These are phyloP conservation scores for Columba livia DNA, from an alignment of 2,113 vertebrate species.

Conservation along the genomic window DNA sequence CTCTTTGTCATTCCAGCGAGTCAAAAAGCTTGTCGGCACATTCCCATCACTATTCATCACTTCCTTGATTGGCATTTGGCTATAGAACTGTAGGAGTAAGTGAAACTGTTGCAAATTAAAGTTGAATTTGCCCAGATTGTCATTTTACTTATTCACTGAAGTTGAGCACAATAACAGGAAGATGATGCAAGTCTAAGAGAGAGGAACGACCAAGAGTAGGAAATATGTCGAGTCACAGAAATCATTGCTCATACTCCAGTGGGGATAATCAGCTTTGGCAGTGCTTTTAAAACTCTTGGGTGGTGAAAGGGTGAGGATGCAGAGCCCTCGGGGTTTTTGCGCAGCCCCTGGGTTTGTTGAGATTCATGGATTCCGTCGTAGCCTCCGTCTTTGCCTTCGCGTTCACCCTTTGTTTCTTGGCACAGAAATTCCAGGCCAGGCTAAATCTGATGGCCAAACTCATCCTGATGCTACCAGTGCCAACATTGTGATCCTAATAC, in stretches of 20 bases:
- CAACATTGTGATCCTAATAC: background rate
- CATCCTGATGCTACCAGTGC: background rate
- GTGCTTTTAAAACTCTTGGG: background rate
- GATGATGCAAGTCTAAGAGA: background rate
- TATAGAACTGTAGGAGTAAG: conserved; percentile 4
- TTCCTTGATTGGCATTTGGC: conserved; percentile 47
- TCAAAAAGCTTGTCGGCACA: background rate
- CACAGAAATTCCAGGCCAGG: background rate
- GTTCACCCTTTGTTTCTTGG: background rate
- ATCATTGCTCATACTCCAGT: background rate
- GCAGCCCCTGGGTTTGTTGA: background rate
- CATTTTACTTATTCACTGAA: background rate
- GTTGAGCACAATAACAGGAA: background rate
- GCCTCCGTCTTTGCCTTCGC: background rate
- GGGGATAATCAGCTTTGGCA: background rate
- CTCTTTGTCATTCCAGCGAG: background rate
- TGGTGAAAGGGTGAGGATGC: background rate
- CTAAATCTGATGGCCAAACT: background rate
- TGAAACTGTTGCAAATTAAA: conserved; percentile 37
- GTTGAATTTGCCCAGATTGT: conserved; percentile 32
- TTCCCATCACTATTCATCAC: conserved; percentile 18
- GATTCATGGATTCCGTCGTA: background rate
- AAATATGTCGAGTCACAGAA: background rate
- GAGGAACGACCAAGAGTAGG: background rate
- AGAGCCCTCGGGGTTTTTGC: background rate